Evolutionary conservation across 2,113 vertebrate genomes (phyloP).

Genomic region (Neolamprologus sp.): DNA sequence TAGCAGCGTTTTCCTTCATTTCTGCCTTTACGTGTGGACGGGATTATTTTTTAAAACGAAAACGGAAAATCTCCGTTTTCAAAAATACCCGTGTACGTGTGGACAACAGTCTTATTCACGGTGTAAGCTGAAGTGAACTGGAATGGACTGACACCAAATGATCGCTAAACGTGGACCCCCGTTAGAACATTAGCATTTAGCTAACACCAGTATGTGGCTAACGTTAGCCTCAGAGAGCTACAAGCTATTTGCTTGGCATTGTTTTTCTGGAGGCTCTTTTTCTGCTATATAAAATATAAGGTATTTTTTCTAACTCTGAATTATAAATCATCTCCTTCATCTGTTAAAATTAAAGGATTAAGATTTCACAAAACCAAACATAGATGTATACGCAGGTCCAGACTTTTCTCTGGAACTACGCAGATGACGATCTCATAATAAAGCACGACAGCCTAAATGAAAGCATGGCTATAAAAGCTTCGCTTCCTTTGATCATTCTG

Average conservation of each 20-base stretch:
- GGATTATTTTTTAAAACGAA: too few species aligned
- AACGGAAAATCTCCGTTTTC: too few species aligned
- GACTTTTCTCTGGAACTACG: slow-evolving; percentile 18
- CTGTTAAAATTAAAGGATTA: not conserved
- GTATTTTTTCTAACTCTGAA: not conserved
- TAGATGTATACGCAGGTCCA: not conserved
- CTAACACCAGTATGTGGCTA: not conserved
- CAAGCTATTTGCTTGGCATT: rapidly evolving
- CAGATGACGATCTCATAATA: slow-evolving; percentile 31
- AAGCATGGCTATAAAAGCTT: slow-evolving; percentile 8
- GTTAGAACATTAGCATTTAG: not conserved
- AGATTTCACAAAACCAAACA: not conserved
- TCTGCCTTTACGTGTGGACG: too few species aligned
- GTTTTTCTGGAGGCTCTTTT: not conserved
- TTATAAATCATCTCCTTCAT: not conserved
- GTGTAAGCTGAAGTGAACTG: not conserved
- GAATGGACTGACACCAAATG: not conserved
- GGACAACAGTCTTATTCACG: too few species aligned
- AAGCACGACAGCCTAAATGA: slow-evolving; percentile 41
- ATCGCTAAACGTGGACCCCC: rapidly evolving
- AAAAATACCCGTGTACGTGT: too few species aligned
- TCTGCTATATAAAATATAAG: not conserved
- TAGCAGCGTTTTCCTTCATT: too few species aligned
- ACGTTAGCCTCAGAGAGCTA: not conserved
- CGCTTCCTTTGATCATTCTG: slow-evolving; percentile 48